These are phyloP conservation scores for Cassiopea andromeda DNA, from an alignment of 30 jellyfish, hydroid and myxozoan species.

Conservation along the genomic window DNA sequence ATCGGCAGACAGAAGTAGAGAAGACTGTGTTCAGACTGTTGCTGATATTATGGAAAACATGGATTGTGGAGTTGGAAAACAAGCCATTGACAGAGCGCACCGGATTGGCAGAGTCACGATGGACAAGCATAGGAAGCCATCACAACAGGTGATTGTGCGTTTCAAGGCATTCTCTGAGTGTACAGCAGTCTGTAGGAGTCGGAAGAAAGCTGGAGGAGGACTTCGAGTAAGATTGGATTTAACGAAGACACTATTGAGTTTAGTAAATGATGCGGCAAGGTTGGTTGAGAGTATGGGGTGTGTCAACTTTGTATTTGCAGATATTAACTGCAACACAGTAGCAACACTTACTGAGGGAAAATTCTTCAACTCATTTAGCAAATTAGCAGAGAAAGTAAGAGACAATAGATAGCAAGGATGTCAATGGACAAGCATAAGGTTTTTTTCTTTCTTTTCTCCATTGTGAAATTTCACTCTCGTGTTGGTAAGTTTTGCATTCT, in stretches of 20 bases:
- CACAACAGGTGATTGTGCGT: background rate
- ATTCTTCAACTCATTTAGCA: too few species aligned
- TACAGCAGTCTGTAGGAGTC: constrained; percentile 22
- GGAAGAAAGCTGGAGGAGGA: background rate
- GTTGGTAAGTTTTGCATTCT: too few species aligned
- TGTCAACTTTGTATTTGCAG: too few species aligned
- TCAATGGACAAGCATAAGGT: constrained; percentile 1
- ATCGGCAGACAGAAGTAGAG: constrained; percentile 5
- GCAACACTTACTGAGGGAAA: too few species aligned
- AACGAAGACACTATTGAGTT: too few species aligned
- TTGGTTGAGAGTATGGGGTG: too few species aligned
- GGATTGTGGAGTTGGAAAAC: constrained; percentile 15
- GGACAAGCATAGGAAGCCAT: constrained; percentile 14
- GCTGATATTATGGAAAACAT: constrained; percentile 10
- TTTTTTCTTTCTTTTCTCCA: background rate
- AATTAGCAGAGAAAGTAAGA: background rate
- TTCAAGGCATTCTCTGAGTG: constrained; percentile 19
- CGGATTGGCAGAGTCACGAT: constrained; percentile 10
- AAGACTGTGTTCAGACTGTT: background rate
- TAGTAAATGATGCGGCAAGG: background rate
- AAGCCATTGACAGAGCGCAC: background rate
- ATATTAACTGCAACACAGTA: too few species aligned
- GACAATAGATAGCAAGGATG: constrained; percentile 11
- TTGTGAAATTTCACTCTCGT: background rate
- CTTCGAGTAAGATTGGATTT: background rate